Conservation (phyloP, 2,888 invertebrate genomes). For the Peribatodes rhomboidaria region DNA sequence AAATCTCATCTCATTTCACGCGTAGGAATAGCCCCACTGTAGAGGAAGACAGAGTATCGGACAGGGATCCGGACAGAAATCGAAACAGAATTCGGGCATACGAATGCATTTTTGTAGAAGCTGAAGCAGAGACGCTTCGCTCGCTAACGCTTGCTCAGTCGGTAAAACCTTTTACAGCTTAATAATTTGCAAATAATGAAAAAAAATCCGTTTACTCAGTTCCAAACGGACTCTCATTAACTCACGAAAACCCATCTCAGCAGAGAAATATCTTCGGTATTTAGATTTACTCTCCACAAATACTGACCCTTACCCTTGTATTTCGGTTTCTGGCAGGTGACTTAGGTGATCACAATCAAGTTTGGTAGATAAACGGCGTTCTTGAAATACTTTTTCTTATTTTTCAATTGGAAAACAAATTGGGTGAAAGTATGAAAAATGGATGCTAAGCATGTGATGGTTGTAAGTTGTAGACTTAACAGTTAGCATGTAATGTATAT, state of each 20-base stretch:
- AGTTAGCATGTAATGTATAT: too few relatives aligned
- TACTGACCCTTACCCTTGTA: constrained; percentile 50
- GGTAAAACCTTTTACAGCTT: too few relatives aligned
- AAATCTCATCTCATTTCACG: too few relatives aligned
- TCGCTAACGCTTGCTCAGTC: too few relatives aligned
- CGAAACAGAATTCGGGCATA: too few relatives aligned
- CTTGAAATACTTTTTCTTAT: constrained; percentile 39
- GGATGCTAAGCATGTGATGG: background rate
- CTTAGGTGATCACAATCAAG: constrained; percentile 48
- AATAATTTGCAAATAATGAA: background rate
- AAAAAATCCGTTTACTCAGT: constrained; percentile 37
- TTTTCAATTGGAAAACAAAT: constrained; percentile 21
- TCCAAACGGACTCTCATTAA: constrained; percentile 31
- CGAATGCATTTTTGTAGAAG: too few relatives aligned
- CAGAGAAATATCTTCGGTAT: constrained; percentile 43
- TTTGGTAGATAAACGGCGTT: constrained; percentile 45
- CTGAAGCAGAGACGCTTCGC: too few relatives aligned
- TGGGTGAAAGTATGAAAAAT: background rate
- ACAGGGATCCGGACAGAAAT: too few relatives aligned
- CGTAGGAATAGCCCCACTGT: too few relatives aligned
- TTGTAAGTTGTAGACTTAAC: background rate
- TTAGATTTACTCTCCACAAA: constrained; percentile 45
- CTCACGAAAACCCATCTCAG: constrained; percentile 34
- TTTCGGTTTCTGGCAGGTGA: constrained; percentile 42
- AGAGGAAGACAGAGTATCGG: too few relatives aligned